Conservation (phyloP, 1,140 invertebrate genomes). For the Pachypsylla venusta region DNA sequence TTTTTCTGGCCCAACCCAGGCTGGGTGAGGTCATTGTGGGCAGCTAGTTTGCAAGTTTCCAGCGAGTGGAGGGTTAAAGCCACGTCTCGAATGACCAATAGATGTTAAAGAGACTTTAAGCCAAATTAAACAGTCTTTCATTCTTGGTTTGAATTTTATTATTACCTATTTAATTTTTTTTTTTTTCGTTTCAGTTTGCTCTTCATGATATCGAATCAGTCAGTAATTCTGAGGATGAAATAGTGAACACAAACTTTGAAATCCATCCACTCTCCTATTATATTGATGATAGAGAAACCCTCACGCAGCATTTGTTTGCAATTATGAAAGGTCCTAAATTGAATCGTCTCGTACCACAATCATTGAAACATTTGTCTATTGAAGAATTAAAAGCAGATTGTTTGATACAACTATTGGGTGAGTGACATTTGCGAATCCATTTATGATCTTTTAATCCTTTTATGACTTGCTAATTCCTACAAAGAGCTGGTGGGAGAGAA, state of each 20-base stretch:
- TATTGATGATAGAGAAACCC: slow-evolving; percentile 23
- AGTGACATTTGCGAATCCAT: background rate
- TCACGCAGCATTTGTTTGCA: slow-evolving; percentile 27
- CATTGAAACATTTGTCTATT: slow-evolving; percentile 16
- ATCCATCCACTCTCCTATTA: slow-evolving; percentile 25
- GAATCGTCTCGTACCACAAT: background rate
- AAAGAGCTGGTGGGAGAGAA: too few species aligned
- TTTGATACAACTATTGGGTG: slow-evolving; percentile 24
- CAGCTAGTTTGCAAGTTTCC: too few species aligned
- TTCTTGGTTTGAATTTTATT: too few species aligned
- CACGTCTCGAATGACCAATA: too few species aligned
- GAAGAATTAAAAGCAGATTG: slow-evolving; percentile 27
- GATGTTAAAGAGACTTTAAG: too few species aligned
- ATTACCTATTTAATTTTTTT: background rate
- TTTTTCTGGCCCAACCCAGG: too few species aligned
- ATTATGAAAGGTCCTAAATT: slow-evolving; percentile 9
- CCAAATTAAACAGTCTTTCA: too few species aligned
- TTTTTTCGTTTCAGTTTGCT: background rate
- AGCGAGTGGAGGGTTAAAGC: too few species aligned
- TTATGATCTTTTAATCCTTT: too few species aligned
- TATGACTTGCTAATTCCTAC: too few species aligned
- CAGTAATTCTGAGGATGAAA: slow-evolving; percentile 17
- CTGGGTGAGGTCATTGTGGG: too few species aligned
- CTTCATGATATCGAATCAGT: background rate
- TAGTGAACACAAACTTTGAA: slow-evolving; percentile 20